phyloP scores from a whole-genome alignment of 2,888 invertebrate genomes.

The Hydriomena furcata region DNA sequence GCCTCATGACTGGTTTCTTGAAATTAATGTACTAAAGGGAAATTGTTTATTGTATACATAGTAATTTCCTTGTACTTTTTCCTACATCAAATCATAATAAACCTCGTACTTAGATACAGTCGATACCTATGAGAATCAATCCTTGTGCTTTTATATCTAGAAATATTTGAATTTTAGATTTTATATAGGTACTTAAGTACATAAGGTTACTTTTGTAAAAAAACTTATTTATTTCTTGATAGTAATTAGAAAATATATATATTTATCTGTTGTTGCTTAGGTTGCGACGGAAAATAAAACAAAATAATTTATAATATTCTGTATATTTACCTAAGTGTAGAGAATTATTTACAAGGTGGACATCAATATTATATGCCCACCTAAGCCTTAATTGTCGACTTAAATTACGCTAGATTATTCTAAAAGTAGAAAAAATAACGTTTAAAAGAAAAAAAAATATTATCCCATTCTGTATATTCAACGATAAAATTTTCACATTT shows the following conservation, averaged over 20 bases:
- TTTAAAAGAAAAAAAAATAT: constrained; percentile 2
- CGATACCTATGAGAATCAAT: no score
- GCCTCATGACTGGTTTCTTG: constrained; percentile 47
- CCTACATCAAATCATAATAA: no score
- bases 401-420: constrained; percentile 6
- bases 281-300: constrained; percentile 55
- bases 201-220: no score
- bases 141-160: no score
- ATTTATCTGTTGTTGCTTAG: no score
- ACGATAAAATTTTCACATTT: not conserved
- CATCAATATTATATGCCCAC: constrained; percentile 67
- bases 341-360: constrained; percentile 82
- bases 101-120: no score
- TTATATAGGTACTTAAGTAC: no score
- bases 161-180: no score
- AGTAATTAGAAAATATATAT: no score
- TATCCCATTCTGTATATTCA: constrained; percentile 7
- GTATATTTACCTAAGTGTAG: constrained; percentile 82
- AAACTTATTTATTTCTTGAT: no score
- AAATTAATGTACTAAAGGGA: constrained; percentile 16
- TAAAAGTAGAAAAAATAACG: constrained; percentile 4
- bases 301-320: constrained; percentile 65
- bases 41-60: no score
- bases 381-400: constrained; percentile 49
- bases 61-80: no score